Base-by-base conservation (phyloP, 2,888 invertebrate species). In the Catocala nupta region DNA sequence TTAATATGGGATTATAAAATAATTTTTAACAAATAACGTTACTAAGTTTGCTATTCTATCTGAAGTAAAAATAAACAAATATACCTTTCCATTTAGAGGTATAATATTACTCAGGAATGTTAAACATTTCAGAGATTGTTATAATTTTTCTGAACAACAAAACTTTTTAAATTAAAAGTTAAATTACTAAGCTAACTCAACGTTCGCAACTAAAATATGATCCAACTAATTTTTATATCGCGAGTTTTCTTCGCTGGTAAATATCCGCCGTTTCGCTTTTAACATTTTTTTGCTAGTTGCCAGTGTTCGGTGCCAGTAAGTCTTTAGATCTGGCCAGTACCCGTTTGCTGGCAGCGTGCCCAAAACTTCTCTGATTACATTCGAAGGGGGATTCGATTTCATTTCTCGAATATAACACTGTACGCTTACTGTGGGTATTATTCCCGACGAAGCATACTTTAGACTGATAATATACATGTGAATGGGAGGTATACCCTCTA, bases 311-410 rank as follows among this genome's bases (percentile, higher is more conserved):
- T 76, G 74, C 76, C 74, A 74, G 77, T 66, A 72, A 75, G 74
- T 76, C 78, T 75, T 75, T 55, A 63, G 45, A 71, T 64, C 65
- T 65, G 68, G 68, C 68, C 55, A 67, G 71, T 78, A 73, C 66
- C 55, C 65, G 63, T 54, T 63, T 2, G 51, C 62, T 82, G 84
- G 84, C 84, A 73, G 50, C 36, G 11, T 71, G 83, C 84, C 84
- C 80, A 62, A 49, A 71, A 48, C 67, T 55, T 63, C 65, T 78
- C 79, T 77, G 84, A 84, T 84, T 81, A 84, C 81, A 81, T 78
- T 80, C 64, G 70, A 77, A 75, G 65, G 65, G 62, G 73, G 67
- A 71, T 77, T 73, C 70, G 75, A 81, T 80, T 77, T 76, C 82
- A 78, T 82, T 72, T 67, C 69, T 72, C 69, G 64, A 72, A 70